phyloP scores from a whole-genome alignment of 1,140 invertebrate genomes.

The Anadara kagoshimensis region DNA sequence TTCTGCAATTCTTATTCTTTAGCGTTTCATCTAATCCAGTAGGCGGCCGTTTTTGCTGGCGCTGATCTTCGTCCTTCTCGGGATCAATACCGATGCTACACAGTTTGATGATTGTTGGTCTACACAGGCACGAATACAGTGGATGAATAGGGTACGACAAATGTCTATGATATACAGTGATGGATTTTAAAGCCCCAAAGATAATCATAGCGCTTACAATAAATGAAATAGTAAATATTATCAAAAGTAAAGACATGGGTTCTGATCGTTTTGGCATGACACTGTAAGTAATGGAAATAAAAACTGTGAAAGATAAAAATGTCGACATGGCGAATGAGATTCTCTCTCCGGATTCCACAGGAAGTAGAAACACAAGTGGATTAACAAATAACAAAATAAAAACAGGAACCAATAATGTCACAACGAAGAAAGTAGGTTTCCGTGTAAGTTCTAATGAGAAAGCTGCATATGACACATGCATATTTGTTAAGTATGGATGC shows the following conservation, averaged over 20 bases:
- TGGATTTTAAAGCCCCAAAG: no score
- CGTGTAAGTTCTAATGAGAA: background rate
- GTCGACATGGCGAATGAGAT: slow-evolving; percentile 8
- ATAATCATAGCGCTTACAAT: background rate
- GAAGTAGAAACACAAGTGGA: slow-evolving; percentile 18
- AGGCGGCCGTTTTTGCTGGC: no score
- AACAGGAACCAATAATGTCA: background rate
- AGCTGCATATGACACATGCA: background rate
- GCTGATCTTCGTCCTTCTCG: no score
- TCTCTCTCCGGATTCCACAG: slow-evolving; percentile 17
- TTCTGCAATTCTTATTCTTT: no score
- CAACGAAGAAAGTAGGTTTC: background rate
- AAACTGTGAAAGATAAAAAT: slow-evolving; percentile 15
- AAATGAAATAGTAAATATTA: slow-evolving; percentile 1
- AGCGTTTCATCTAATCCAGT: no score
- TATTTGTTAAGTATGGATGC: background rate
- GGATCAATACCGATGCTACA: no score
- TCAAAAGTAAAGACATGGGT: slow-evolving; percentile 4
- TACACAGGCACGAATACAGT: no score
- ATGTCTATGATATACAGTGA: no score
- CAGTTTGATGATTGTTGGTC: no score
- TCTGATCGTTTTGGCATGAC: slow-evolving; percentile 4
- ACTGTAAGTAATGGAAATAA: background rate
- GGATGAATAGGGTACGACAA: no score
- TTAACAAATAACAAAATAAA: background rate